Conservation (phyloP, 2,113 vertebrate genomes). For the Merops nubicus region DNA sequence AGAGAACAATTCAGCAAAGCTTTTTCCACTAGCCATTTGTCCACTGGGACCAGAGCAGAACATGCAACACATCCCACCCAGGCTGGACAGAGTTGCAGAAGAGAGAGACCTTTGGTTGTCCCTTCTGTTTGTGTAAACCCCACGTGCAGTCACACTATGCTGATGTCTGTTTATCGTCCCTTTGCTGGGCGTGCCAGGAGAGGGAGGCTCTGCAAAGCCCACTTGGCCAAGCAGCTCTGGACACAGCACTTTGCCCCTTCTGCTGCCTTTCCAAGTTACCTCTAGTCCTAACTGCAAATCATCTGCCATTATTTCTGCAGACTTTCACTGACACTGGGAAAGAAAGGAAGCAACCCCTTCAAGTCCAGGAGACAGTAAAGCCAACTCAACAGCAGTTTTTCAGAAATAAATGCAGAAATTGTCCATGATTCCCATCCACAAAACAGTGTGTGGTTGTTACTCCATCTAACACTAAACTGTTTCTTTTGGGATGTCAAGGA, state of each 20-base stretch:
- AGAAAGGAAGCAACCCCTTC: not conserved
- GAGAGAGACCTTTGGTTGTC: not conserved
- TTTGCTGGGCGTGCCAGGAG: accelerated
- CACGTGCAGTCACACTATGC: not conserved
- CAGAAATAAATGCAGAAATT: not conserved
- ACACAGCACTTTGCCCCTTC: not conserved
- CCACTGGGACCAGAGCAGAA: not conserved
- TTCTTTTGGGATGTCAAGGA: not conserved
- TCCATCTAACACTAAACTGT: not conserved
- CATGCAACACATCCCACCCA: not conserved
- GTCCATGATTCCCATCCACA: not conserved
- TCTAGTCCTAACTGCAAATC: not conserved
- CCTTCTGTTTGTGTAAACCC: not conserved
- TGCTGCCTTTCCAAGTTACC: not conserved
- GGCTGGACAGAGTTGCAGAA: not conserved
- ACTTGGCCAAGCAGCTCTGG: not conserved
- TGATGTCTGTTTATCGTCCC: not conserved
- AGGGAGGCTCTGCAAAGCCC: not conserved
- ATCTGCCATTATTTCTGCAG: not conserved
- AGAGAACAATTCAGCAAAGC: not conserved
- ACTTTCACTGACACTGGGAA: not conserved
- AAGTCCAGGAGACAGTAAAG: not conserved
- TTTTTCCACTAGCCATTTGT: not conserved
- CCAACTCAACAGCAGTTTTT: not conserved
- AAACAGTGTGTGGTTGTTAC: accelerated